Base-by-base conservation (phyloP, 2,113 vertebrate species). In the Pao palembangensis region DNA sequence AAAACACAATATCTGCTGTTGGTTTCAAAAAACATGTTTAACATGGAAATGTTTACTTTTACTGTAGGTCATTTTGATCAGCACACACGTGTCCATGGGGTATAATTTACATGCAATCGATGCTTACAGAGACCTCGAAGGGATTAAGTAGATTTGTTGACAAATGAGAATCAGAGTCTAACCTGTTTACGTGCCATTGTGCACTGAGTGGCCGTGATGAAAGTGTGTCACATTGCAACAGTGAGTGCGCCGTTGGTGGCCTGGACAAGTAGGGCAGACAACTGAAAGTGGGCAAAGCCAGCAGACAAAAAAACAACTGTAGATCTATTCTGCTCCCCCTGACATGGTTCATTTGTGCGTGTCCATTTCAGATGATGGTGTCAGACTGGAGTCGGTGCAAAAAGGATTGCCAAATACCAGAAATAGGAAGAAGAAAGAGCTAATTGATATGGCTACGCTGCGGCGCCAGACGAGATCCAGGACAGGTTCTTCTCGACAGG, bases 261-360 rank as follows among this genome's bases (percentile, higher is more conserved):
- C 60, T 10, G 58, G 64, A 64, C 83, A 88, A 78, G 70, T 80
- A 66, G 88, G 73, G 55, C 81, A 78, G 66, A 78, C 69, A 19
- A 79, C 59, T 80, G 50, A 62, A 78, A 72, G 44, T 66, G 65
- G 64, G 69, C 66, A 84, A 79, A 73, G 73, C 68, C 72, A 79
- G 72, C 61, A 79, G 72, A 81, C 67, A 69, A 57, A 47, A 64
- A 72, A 80, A 55, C 15, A 56, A 73, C 76, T 51, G 59, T 53
- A 75, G 79, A 85, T 76, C 75, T 57, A 69, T 57, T 62, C 55
- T 55, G 38, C 72, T 51, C 53, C 70, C 71, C 62, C 70, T 86
- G 84, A 76, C 76, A 88, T 90, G 88, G 86, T 91, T 78, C 84
- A 91, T 70, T 89, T 90, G 73, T 82, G 72, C 10, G 80, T 79